Evolutionary conservation across 2,888 invertebrate genomes (phyloP).

Genomic region (Nomada ruficornis): DNA sequence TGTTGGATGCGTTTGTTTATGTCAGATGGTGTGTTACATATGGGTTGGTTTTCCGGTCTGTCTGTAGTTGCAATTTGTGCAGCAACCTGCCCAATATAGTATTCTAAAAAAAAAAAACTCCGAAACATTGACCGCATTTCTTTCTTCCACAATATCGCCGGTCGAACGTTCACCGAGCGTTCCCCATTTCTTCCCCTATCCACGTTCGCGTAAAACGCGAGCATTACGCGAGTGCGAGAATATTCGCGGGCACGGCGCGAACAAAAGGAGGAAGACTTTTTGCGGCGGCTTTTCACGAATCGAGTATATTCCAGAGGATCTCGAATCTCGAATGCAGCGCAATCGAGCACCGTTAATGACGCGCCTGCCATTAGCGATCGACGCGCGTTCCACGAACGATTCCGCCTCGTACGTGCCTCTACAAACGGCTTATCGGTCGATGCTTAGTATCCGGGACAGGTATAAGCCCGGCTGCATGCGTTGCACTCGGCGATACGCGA

Average conservation of each 20-base stretch:
- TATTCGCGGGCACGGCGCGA: conserved; percentile 6
- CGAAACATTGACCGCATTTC: background rate
- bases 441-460: conserved; percentile 15
- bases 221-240: conserved; percentile 5
- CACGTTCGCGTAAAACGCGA: background rate
- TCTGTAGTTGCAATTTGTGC: too few species aligned
- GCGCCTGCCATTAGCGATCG: conserved; percentile 59
- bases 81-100: background rate
- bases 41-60: too few species aligned
- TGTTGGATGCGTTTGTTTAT: too few species aligned
- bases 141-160: background rate
- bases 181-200: background rate
- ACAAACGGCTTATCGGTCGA: conserved; percentile 60
- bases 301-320: conserved; percentile 37
- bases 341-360: conserved; percentile 66
- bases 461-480: conserved; percentile 42
- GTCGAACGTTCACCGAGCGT: background rate
- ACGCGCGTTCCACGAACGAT: conserved; percentile 46
- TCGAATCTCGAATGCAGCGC: conserved; percentile 41
- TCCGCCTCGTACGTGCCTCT: conserved; percentile 4
- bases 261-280: conserved; percentile 21
- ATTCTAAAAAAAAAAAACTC: background rate
- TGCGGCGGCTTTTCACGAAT: conserved; percentile 31
- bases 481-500: conserved; percentile 17
- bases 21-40: too few species aligned